Base-by-base conservation (phyloP, 2,113 vertebrate genomes). In the Lethenteron reissneri region DNA sequence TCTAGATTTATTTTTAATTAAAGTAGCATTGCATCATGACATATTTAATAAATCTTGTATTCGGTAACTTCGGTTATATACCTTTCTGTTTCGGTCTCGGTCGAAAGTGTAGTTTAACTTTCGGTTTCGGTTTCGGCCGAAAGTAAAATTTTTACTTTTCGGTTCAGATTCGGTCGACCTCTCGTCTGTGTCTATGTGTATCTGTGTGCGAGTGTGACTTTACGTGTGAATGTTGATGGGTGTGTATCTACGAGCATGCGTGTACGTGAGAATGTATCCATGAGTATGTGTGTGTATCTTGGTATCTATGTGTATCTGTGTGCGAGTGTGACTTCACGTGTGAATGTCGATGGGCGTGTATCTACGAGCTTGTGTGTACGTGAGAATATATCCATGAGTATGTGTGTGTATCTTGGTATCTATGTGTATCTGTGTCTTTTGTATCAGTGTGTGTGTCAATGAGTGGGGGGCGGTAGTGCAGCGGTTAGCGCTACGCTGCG, bases 191-290 rank as follows among this genome's bases (percentile, higher is more conserved):
- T 41, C 77, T 82, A 77, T 77, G 73, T 77, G 80, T 79, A 75
- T 78, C 78, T 75, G 75, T 78, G 79, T 82, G 79, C 83, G 76
- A 74, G 71, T 70, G 71, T 17, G 71, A 70, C 68, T 68, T 76
- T 75, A 57, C 58, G 56, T 70, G 11, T 56, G 70, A 21, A 56
- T 14, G 68, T 58, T 12, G 70, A 71, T 72, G 59, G 71, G n/a
- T 57, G 75, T 79, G 77, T 76, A 71, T 71, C 56, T 57, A 70
- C 13, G 68, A 72, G 56, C 56, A 58, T 69, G 72, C 21, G 69
- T 72, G 73, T 72, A 70, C 70, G 58, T 56, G 58, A 56, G 58
- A 69, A 72, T 70, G 60, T 58, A 13, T 64, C 60, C 58, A 69
- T 75, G 71, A 68, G 58, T 14, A 56, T 74, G 62, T 19, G 64